Percentiles rank a stretch among this genome's conserved stretches.
phyloP scores from a whole-genome alignment of 1,140 invertebrate genomes.

The Diabrotica virgifera region DNA sequence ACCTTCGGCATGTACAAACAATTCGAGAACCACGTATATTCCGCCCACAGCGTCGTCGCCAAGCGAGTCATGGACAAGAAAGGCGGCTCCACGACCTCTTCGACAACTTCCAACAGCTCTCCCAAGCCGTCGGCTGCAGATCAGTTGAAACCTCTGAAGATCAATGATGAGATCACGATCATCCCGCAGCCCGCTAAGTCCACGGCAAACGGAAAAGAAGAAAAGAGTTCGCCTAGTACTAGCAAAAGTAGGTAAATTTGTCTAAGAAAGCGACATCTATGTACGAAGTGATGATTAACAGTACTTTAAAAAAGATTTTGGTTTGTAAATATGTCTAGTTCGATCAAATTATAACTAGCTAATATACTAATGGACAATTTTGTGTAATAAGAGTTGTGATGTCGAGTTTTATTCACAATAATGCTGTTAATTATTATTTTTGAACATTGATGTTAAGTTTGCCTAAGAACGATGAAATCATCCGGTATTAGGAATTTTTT shows the following conservation, averaged over 20 bases:
- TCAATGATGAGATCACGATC: slow-evolving; percentile 90
- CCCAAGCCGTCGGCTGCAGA: slow-evolving; percentile 50
- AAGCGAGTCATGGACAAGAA: slow-evolving; percentile 79
- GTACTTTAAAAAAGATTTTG: too few species aligned
- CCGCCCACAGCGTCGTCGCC: slow-evolving; percentile 82
- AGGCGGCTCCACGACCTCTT: slow-evolving; percentile 46
- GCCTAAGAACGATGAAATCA: too few species aligned
- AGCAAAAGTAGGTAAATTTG: slow-evolving; percentile 42
- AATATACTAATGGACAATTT: background rate
- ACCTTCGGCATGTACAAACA: slow-evolving; percentile 94
- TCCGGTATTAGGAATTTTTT: too few species aligned
- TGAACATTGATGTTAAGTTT: too few species aligned
- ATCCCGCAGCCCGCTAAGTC: slow-evolving; percentile 78
- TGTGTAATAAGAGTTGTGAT: too few species aligned
- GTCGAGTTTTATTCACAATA: too few species aligned
- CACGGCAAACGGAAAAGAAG: slow-evolving; percentile 39
- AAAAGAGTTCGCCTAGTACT: slow-evolving; percentile 29
- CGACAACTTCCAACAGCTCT: slow-evolving; percentile 38
- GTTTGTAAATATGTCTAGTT: background rate
- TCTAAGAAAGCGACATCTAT: background rate
- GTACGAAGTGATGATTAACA: too few species aligned
- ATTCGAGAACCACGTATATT: slow-evolving; percentile 92
- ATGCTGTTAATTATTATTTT: too few species aligned
- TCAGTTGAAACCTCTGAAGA: slow-evolving; percentile 79
- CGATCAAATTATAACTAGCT: slow-evolving; percentile 6